phyloP scores from a whole-genome alignment of 1,140 invertebrate genomes.

The roundworm (Caenorhabditis elegans) region WBcel235 BX284603.4:8951501-8952000 shows the following conservation, averaged over 20 bases:
- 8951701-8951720: background rate
- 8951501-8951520: constrained; percentile 36
- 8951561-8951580: constrained; percentile 41
- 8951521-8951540: constrained; percentile 44
- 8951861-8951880: too few species aligned
- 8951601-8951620: constrained; percentile 70
- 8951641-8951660: constrained; percentile 69
- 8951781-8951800: background rate
- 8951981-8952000: too few species aligned
- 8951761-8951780: background rate
- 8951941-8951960: too few species aligned
- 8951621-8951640: constrained; percentile 71
- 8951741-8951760: background rate
- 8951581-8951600: constrained; percentile 32
- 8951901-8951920: too few species aligned
- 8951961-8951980: too few species aligned
- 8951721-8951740: background rate
- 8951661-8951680: constrained; percentile 72
- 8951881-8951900: too few species aligned
- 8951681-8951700: constrained; percentile 66
- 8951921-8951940: too few species aligned
- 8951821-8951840: background rate
- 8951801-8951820: background rate
- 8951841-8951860: too few species aligned
- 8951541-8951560: constrained; percentile 37